Conservation (phyloP, 2,113 vertebrate genomes). For the Pseudorectes ferrugineus region DNA sequence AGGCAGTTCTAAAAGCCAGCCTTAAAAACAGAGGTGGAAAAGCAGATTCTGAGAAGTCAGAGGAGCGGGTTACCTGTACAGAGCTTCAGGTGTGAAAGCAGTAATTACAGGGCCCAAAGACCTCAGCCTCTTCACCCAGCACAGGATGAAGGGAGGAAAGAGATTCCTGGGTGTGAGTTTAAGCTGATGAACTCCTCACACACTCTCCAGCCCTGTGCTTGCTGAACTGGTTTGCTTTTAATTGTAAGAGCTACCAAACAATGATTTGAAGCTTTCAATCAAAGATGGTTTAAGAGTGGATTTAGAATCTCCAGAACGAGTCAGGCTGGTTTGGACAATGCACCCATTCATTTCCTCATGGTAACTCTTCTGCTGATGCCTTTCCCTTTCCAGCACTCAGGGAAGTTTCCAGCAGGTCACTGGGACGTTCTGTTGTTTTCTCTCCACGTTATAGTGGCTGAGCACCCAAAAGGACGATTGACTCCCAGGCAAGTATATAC, state of each 20-base stretch:
- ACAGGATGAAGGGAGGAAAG: rapidly evolving
- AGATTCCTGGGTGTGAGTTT: neutral
- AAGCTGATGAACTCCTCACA: neutral
- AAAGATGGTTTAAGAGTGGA: neutral
- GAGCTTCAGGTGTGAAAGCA: neutral
- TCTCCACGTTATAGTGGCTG: neutral
- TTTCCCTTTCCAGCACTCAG: conserved; percentile 8
- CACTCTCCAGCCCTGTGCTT: neutral
- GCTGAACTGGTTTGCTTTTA: conserved; percentile 21
- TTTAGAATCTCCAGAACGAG: neutral
- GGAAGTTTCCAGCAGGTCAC: neutral
- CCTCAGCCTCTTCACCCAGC: neutral
- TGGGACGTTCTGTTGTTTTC: neutral
- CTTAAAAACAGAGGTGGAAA: neutral
- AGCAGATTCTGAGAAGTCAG: neutral
- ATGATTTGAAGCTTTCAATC: neutral
- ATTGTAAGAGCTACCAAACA: neutral
- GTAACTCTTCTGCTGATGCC: neutral
- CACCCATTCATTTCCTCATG: neutral
- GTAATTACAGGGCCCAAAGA: neutral
- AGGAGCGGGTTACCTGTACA: neutral
- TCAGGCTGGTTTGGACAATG: neutral
- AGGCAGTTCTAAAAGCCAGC: neutral
- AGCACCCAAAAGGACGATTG: conserved; percentile 5
- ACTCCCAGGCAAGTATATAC: conserved; percentile 56